Base-by-base conservation (phyloP, 35 echinoderm and acorn worm genomes). In the Strongylocentrotus purpuratus region DNA sequence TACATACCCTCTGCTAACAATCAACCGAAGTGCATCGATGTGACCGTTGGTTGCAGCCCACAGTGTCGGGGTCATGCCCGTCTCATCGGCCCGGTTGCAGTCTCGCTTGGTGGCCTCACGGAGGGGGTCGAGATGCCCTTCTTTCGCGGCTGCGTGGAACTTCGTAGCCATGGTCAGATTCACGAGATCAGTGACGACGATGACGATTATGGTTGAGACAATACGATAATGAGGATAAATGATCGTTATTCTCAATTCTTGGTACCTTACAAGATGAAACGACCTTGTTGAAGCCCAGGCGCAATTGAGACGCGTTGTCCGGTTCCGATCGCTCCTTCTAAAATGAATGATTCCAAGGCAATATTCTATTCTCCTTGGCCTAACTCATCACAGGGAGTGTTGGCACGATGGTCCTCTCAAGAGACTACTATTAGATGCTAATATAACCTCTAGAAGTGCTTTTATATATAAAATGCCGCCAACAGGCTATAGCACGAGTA, bases 1-100 rank as follows among this genome's bases (percentile, higher is more conserved):
- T 28, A 94, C 98, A 85, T 97, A 99, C 98, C 98, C 98, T 61
- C 98, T 61, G 52, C 97, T 97, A 28, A 99, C 97, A 58, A 99
- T 95, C 12, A 99, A 45, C 13, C 98, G 95, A 9, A 99, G 94
- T 4, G 98, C 95, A 31, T 96, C 95, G 61, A 96, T 95, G 78
- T 97, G 94, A 25, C 98, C 98, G 9, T 97, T 91, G 10, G 86
- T 92, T 9, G 98, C 97, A 8, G 98, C 96, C 47, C 94, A 95
- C 55, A 99, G 48, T 13, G 98, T 99, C 22, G 98, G 98, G n/a
- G 98, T 99, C 95, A 95, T 96, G 0, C 98, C 98, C 18, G 95
- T 50, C 65, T 99, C 98, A 46, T 99, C 95, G 14, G 46, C 61
- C 10, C 90, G 93, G 86, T 99, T 99, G 45, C 97, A 96, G 85